Evolutionary conservation across 2,113 vertebrate species (phyloP).

Genomic region (Siniperca chuatsi): DNA sequence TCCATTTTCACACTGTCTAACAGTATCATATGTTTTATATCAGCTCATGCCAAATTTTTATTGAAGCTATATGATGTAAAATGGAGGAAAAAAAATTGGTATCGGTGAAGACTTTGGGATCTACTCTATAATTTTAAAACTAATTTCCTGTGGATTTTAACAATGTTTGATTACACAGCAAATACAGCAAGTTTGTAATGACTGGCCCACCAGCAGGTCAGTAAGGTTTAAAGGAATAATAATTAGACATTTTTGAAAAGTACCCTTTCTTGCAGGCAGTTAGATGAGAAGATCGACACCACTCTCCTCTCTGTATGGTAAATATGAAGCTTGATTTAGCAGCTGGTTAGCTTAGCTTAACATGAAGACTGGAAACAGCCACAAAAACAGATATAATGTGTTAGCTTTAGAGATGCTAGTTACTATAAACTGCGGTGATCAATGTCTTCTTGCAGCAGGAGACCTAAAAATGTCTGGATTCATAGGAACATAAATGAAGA

Average conservation of each 20-base stretch:
- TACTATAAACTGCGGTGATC: neutral
- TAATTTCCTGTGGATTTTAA: neutral
- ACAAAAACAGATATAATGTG: neutral
- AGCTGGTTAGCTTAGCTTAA: neutral
- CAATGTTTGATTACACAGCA: too few relatives aligned
- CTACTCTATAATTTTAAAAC: neutral
- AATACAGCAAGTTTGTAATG: too few relatives aligned
- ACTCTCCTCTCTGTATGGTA: neutral
- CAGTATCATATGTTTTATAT: neutral
- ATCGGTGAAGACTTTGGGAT: neutral
- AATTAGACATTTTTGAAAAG: neutral
- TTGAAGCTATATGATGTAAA: neutral
- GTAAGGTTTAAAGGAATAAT: neutral
- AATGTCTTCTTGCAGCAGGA: neutral
- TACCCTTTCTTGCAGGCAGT: neutral
- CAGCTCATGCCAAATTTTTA: neutral
- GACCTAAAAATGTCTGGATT: neutral
- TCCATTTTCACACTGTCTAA: neutral
- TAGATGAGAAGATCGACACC: neutral
- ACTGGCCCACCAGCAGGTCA: neutral
- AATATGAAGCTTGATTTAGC: neutral
- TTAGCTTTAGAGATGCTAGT: too few relatives aligned
- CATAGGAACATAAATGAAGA: neutral
- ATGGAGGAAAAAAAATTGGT: neutral
- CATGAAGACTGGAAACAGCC: neutral